Base-by-base conservation (phyloP, 2,888 invertebrate genomes). In the Drosophila siamana region DNA sequence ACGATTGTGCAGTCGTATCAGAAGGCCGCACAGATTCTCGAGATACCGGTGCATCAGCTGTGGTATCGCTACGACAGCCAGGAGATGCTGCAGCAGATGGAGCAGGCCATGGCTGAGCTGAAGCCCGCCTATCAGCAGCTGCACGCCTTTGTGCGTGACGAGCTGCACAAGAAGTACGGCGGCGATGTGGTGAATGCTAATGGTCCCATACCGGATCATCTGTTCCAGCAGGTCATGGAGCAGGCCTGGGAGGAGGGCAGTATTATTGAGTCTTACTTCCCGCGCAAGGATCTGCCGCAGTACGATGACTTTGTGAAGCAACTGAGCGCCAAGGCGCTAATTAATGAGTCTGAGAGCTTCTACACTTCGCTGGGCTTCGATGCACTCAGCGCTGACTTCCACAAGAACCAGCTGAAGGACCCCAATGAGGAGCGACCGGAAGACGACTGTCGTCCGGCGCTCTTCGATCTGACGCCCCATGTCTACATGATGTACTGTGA, bases 131-230 rank as follows among this genome's bases (percentile, higher is more conserved):
- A 98, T 90, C 92, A 95, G 67, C 95, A 97, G 85, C 92, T 97
- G 2, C 97, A 97, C 86, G 96, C 96, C 0, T 97, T 96, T 82
- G 95, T 97, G 1, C 93, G 97, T 69, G 93, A 94, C 63, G 94
- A 95, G 64, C 92, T 97, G 22, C 92, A 94, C 26, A 93, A 95
- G 82, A 94, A 94, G 80, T 97, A 97, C 88, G 96, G 96, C 1
- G 94, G 94, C 7, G 92, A 94, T 16, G 92, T 95, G 0, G 94
- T 95, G 0, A 93, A 94, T 0, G 93, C 94, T 41, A 94, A 92
- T 66, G 96, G 96, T 47, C 95, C 96, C 0, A 96, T 96, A 59
- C 96, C 96, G 0, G 96, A 95, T 15, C 96, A 96, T 93, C 92
- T 96, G 9, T 92, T 96, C 71, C 96, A 96, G 61, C 91, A 92